Conservation (phyloP, 2,797 vertebrate species). For the Syngnathus rostellatus region DNA sequence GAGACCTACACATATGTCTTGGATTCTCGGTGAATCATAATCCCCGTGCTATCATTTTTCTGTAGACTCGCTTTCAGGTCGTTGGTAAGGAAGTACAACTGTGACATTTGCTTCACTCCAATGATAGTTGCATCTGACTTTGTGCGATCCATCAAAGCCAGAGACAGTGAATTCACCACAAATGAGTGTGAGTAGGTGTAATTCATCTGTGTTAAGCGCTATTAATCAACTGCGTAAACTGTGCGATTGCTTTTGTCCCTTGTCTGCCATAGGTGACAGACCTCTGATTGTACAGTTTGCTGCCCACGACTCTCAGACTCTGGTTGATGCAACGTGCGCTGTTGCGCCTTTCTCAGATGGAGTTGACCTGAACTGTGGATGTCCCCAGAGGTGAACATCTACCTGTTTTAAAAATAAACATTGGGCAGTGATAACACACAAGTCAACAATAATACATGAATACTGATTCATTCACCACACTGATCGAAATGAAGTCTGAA, state of each 20-base stretch:
- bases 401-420: not conserved
- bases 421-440: no score
- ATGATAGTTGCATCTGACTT: constrained; percentile 97
- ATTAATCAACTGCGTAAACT: not conserved
- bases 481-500: no score
- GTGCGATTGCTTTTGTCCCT: not conserved
- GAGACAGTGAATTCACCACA: constrained; percentile 96
- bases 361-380: constrained; percentile 96
- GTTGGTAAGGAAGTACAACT: constrained; percentile 86
- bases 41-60: not conserved
- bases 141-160: constrained; percentile 87
- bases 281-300: constrained; percentile 95
- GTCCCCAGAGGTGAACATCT: constrained; percentile 84
- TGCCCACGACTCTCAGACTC: constrained; percentile 82
- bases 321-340: constrained; percentile 83
- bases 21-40: not conserved
- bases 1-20: not conserved
- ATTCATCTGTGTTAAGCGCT: not conserved
- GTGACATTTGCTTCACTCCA: constrained; percentile 93
- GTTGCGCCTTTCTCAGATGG: constrained; percentile 87
- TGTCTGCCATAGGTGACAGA: constrained; percentile 72
- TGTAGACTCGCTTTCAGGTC: constrained; percentile 86
- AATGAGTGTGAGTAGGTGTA: constrained; percentile 69
- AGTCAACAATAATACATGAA: not conserved
- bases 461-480: no score